Base-by-base conservation (phyloP, 2,113 vertebrate species). In the Ellobius talpinus region DNA sequence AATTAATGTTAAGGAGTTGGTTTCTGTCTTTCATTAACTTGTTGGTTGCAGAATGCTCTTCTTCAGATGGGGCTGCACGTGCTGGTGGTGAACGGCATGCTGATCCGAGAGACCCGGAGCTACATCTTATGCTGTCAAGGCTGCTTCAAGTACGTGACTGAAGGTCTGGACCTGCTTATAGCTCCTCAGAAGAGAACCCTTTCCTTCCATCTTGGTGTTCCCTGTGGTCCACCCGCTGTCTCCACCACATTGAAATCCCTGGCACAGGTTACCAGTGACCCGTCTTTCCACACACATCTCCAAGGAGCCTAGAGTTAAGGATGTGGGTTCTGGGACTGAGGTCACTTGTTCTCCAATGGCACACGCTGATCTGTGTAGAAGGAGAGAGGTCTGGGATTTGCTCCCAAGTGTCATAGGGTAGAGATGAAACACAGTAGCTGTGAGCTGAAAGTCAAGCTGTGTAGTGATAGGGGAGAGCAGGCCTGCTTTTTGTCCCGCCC, bases 61-160 rank as follows among this genome's bases (percentile, higher is more conserved):
- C 99, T 99, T 89, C 99, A 99, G 98, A 99, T 99, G 92, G 99
- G 99, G 7, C 99, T 99, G 2, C 99, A 99, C 0, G 99, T 99
- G 72, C 98, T 99, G 95, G 99, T 99, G 0, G 98, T 99, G 36
- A 99, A 99, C 0, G 99, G 99, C 58, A 99, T 99, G 99, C 96
- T 99, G 95, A 99, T 99, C 98, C 99, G 97, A 2, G 99, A 99
- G 90, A 99, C 99, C 45, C 98, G 99, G 92, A 99, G 98, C 98
- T 98, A 99, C 98, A 98, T 99, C 97, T 97, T 99, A 63, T 98
- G 99, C 68, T 99, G 99, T 97, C 99, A 99, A 1, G 99, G 99
- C 98, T 99, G 99, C 97, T 99, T 99, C 98, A 99, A 94, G 99
- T 99, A 93, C 70, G 99, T 88, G 36, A 50, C 84, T 13, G 1